A percentile compares a stretch with the other conserved stretches of the same genome.
Evolutionary conservation across 2,797 vertebrate species (phyloP).

Genomic region (Paedocypris micromegethes): DNA sequence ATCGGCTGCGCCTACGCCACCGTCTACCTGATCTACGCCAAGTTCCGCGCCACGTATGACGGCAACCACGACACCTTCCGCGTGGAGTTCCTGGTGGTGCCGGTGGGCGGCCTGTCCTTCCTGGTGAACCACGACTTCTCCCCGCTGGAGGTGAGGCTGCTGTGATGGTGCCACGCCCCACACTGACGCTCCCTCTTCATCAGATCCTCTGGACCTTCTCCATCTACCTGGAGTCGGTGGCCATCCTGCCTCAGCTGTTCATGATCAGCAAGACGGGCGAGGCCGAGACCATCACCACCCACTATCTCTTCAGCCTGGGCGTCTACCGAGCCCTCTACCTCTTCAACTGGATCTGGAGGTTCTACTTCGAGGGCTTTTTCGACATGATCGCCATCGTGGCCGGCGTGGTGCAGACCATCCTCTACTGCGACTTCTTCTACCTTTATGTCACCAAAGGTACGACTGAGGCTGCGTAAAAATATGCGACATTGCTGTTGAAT

Average conservation of each 20-base stretch:
- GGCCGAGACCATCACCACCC: conserved; percentile 98
- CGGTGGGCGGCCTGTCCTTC: conserved; percentile 88
- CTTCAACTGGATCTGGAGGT: conserved; percentile 99
- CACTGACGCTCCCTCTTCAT: too few relatives aligned
- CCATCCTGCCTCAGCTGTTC: conserved; percentile 96
- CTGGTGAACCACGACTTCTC: conserved; percentile 96
- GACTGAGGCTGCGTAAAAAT: too few relatives aligned
- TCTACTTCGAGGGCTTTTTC: conserved; percentile 97
- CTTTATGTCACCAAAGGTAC: conserved; percentile 98
- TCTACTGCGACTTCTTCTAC: conserved; percentile 99
- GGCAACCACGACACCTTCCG: conserved; percentile 98
- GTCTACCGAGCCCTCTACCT: conserved; percentile 94
- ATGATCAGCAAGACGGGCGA: conserved; percentile 99
- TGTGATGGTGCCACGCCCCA: too few relatives aligned
- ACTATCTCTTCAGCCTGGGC: conserved; percentile 96
- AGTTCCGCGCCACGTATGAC: conserved; percentile 96
- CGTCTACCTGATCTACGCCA: conserved; percentile 90
- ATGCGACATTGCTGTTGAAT: too few relatives aligned
- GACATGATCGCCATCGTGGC: conserved; percentile 97
- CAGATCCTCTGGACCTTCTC: conserved; percentile 99
- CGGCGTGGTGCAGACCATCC: conserved; percentile 93
- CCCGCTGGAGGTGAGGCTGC: conserved; percentile 78
- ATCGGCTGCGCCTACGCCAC: conserved; percentile 89
- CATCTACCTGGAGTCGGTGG: conserved; percentile 96
- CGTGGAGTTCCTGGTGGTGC: conserved; percentile 93